These are phyloP conservation scores for Rutilus rutilus DNA, from an alignment of 2,113 vertebrate genomes.

Conservation along the genomic window DNA sequence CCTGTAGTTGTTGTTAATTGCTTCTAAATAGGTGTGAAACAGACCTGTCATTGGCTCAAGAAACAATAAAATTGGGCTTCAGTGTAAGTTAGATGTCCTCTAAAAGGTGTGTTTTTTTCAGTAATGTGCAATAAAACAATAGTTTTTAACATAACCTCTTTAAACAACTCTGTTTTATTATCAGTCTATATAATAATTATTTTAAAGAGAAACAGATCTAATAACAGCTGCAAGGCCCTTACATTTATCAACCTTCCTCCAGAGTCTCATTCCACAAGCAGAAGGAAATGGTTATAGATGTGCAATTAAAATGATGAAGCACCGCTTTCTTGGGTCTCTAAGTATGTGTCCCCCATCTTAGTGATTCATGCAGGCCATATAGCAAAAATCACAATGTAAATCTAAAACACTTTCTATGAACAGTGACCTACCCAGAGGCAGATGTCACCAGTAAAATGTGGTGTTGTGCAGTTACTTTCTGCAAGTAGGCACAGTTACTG, in stretches of 20 bases:
- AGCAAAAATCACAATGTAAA: conserved; percentile 47
- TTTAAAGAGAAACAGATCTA: conserved; percentile 20
- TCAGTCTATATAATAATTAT: conserved; percentile 3
- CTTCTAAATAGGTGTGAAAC: conserved; percentile 33
- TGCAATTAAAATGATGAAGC: conserved; percentile 54
- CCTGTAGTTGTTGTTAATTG: conserved; percentile 39
- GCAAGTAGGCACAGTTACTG: background rate
- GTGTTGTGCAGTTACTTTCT: conserved; percentile 31
- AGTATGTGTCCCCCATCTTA: conserved; percentile 36
- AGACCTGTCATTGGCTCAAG: conserved; percentile 14
- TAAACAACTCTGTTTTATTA: background rate
- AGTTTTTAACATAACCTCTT: conserved; percentile 1
- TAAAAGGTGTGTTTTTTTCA: background rate
- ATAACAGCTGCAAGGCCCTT: conserved; percentile 14
- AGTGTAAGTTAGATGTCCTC: background rate
- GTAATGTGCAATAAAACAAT: background rate
- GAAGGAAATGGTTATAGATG: conserved; percentile 37
- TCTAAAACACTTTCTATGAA: conserved; percentile 47
- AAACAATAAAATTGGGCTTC: conserved; percentile 21
- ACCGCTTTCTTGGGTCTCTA: conserved; percentile 9
- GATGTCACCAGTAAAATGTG: conserved; percentile 36
- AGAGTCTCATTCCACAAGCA: conserved; percentile 34
- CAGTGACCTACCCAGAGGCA: conserved; percentile 46
- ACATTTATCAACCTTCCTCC: conserved; percentile 50
- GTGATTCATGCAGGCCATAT: conserved; percentile 41